Percentiles rank a stretch among this genome's conserved stretches.
Evolutionary conservation across 2,888 invertebrate species (phyloP).

Genomic region (Agonopterix subpropinquella): DNA sequence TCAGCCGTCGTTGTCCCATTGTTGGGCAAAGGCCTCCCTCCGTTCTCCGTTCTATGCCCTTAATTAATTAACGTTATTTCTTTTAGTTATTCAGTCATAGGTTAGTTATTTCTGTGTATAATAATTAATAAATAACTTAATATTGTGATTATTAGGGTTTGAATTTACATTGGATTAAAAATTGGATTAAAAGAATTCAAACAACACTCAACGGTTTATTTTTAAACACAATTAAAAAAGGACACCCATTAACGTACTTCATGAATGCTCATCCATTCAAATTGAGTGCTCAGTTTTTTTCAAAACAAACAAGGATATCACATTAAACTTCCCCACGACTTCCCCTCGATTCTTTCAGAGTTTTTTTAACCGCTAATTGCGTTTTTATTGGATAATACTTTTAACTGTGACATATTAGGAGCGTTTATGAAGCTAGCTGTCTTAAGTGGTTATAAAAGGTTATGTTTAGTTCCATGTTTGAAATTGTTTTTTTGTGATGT

Average conservation of each 20-base stretch:
- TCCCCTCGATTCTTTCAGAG: constrained; percentile 16
- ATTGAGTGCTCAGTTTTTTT: constrained; percentile 22
- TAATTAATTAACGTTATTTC: too few species aligned
- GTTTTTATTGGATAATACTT: constrained; percentile 38
- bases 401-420: constrained; percentile 42
- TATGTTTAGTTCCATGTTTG: background rate
- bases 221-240: background rate
- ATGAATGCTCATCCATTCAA: constrained; percentile 24
- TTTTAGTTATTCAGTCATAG: too few species aligned
- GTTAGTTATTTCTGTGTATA: too few species aligned
- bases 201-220: too few species aligned
- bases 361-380: constrained; percentile 32
- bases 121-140: too few species aligned
- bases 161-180: too few species aligned
- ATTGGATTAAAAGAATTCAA: too few species aligned
- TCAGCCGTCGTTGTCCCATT: too few species aligned
- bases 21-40: too few species aligned
- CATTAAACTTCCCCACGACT: constrained; percentile 32
- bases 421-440: constrained; percentile 16
- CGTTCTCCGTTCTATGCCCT: too few species aligned
- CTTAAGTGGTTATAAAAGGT: constrained; percentile 1
- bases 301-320: constrained; percentile 36
- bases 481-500: background rate
- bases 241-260: constrained; percentile 18
- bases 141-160: too few species aligned